Evolutionary conservation across 2,888 invertebrate genomes (phyloP).

Genomic region (Cerastoderma edule): DNA sequence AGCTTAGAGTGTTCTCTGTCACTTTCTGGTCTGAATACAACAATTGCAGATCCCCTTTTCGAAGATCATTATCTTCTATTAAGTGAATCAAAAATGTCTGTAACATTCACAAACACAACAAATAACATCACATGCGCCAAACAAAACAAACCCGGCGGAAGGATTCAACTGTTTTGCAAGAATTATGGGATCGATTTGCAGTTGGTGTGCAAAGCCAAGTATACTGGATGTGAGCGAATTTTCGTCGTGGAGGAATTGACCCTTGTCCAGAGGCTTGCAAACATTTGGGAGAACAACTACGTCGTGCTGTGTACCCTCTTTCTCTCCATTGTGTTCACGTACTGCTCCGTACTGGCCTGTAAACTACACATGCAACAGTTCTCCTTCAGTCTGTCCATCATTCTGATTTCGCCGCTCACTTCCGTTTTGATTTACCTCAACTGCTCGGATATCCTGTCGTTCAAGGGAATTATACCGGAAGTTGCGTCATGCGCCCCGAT

Average conservation of each 20-base stretch:
- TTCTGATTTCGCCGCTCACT: constrained; percentile 78
- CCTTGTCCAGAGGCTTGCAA: constrained; percentile 9
- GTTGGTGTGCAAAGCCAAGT: neutral
- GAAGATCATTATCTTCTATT: constrained; percentile 9
- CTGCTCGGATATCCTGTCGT: neutral
- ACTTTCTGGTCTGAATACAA: too few species aligned
- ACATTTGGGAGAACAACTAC: constrained; percentile 55
- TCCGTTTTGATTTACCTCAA: constrained; percentile 30
- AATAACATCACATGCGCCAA: constrained; percentile 11
- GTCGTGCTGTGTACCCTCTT: constrained; percentile 49
- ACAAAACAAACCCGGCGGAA: neutral
- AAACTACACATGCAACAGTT: constrained; percentile 84
- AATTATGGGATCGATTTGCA: neutral
- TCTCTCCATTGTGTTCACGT: constrained; percentile 72
- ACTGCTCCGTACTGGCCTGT: constrained; percentile 84
- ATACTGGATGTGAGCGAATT: constrained; percentile 7
- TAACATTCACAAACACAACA: constrained; percentile 13
- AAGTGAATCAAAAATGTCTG: neutral
- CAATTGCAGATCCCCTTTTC: neutral
- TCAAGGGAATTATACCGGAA: constrained; percentile 12
- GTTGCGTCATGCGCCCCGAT: constrained; percentile 35
- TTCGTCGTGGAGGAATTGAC: neutral
- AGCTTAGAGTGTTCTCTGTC: too few species aligned
- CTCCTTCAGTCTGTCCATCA: constrained; percentile 83
- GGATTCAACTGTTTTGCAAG: constrained; percentile 10